Percentiles rank a stretch among this genome's conserved stretches.
phyloP scores from a whole-genome alignment of 2,888 invertebrate genomes.

The Drosophila mimetica region DNA sequence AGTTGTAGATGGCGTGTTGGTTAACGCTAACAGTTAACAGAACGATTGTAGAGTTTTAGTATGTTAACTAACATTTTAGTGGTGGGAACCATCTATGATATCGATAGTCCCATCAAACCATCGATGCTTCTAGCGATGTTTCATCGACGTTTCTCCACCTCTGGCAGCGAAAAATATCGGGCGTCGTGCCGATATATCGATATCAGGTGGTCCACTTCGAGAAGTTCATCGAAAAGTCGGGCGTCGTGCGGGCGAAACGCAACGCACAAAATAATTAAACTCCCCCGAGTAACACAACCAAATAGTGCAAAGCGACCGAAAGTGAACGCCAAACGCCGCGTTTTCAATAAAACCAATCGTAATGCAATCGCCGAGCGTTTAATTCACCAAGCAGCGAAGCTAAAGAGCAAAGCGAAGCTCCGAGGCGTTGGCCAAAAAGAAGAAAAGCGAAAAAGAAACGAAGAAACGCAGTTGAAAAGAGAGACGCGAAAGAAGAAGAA shows the following conservation, averaged over 20 bases:
- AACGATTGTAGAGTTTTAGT: too few relatives aligned
- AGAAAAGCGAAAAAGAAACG: constrained; percentile 23
- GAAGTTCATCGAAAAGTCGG: too few relatives aligned
- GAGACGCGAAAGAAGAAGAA: constrained; percentile 40
- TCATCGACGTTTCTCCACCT: too few relatives aligned
- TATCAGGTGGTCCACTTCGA: too few relatives aligned
- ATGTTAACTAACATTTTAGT: too few relatives aligned
- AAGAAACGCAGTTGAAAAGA: constrained; percentile 31
- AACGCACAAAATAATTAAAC: constrained; percentile 17
- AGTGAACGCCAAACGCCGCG: constrained; percentile 16
- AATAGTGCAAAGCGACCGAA: constrained; percentile 11
- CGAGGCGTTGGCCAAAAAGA: constrained; percentile 33
- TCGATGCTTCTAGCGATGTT: too few relatives aligned
- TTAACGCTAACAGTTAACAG: too few relatives aligned
- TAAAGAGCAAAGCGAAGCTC: constrained; percentile 10
- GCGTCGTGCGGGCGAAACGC: constrained; percentile 11
- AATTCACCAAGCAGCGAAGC: constrained; percentile 5
- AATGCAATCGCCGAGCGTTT: constrained; percentile 21
- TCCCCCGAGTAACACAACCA: constrained; percentile 24
- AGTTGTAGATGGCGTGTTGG: too few relatives aligned
- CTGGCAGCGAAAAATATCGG: too few relatives aligned
- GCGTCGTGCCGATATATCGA: constrained; percentile 1
- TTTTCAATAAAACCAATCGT: constrained; percentile 1
- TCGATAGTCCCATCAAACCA: too few relatives aligned
- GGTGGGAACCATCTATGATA: too few relatives aligned